Conservation (phyloP, 2,797 vertebrate species). For the Spatula clypeata region DNA sequence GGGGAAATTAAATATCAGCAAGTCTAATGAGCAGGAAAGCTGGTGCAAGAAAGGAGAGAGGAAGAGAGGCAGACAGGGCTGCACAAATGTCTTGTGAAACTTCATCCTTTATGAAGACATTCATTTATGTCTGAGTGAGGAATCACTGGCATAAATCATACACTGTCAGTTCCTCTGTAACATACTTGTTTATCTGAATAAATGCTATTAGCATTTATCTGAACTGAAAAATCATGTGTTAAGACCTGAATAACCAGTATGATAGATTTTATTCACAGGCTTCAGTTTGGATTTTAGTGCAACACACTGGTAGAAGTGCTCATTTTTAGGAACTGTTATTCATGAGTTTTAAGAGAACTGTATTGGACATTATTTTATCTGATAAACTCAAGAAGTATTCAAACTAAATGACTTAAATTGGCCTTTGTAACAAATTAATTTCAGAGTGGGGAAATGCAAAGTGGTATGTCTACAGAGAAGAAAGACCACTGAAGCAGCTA, state of each 20-base stretch:
- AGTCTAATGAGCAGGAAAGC: background rate
- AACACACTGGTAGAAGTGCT: background rate
- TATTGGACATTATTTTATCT: background rate
- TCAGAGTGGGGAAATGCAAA: background rate
- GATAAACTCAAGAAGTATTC: background rate
- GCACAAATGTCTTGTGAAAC: accelerated
- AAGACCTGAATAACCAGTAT: background rate
- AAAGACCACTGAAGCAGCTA: background rate
- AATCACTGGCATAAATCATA: background rate
- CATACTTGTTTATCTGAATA: background rate
- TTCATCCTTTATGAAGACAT: background rate
- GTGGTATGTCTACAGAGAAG: background rate
- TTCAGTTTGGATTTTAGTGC: background rate
- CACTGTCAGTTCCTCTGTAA: background rate
- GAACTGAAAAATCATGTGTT: background rate
- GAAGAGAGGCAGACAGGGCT: background rate
- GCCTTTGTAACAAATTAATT: background rate
- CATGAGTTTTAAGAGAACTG: background rate
- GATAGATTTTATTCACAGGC: background rate
- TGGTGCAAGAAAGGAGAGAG: background rate
- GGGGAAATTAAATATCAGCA: background rate
- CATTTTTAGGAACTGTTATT: background rate
- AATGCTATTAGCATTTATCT: background rate
- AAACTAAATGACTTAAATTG: background rate
- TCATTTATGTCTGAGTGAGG: background rate